phyloP scores from a whole-genome alignment of 1,140 invertebrate genomes.

The Saxidomus purpurata region DNA sequence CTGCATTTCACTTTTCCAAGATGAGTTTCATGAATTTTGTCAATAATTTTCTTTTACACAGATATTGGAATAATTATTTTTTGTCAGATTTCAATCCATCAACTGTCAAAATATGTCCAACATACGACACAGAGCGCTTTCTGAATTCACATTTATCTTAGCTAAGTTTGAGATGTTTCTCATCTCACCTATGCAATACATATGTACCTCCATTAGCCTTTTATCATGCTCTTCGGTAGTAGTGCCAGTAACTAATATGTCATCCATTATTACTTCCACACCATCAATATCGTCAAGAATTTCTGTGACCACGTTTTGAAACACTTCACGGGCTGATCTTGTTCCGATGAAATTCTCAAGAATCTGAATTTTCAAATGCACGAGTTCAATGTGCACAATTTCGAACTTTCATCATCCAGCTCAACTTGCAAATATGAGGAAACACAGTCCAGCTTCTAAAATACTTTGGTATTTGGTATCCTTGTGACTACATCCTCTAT shows the following conservation, averaged over 20 bases:
- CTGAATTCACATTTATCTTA: conserved; percentile 70
- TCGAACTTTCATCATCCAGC: conserved; percentile 56
- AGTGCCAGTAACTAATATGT: conserved; percentile 81
- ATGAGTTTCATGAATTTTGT: too few relatives aligned
- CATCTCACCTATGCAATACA: conserved; percentile 54
- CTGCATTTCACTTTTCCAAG: too few relatives aligned
- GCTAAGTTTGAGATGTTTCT: conserved; percentile 63
- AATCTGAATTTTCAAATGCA: conserved; percentile 75
- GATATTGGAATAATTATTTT: too few relatives aligned
- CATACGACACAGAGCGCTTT: conserved; percentile 72
- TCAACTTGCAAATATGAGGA: conserved; percentile 68
- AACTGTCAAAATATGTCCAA: conserved; percentile 83
- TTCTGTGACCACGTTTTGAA: conserved; percentile 81
- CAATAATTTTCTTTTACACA: too few relatives aligned
- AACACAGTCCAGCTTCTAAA: conserved; percentile 86
- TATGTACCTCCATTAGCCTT: conserved; percentile 63
- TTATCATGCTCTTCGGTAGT: conserved; percentile 72
- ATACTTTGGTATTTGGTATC: conserved; percentile 84
- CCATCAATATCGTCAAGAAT: conserved; percentile 82
- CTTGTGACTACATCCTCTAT: conserved; percentile 69
- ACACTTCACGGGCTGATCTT: conserved; percentile 74
- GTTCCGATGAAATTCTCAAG: conserved; percentile 79
- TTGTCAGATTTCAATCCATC: conserved; percentile 82
- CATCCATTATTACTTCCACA: conserved; percentile 83
- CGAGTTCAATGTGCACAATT: conserved; percentile 69